These are phyloP conservation scores for Gadus macrocephalus DNA, from an alignment of 2,113 vertebrate genomes.

Conservation along the genomic window DNA sequence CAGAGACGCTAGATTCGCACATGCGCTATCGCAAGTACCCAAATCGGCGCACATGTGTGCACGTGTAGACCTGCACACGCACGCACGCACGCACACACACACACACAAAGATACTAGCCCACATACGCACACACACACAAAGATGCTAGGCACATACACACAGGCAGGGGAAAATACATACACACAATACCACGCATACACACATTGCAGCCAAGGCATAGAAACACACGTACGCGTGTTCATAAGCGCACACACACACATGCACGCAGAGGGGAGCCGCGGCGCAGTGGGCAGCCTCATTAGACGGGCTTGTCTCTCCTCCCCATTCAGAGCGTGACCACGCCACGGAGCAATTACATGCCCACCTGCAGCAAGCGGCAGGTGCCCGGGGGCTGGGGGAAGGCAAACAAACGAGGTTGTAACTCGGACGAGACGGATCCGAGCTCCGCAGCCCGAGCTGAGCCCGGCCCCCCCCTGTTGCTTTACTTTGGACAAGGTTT, in stretches of 20 bases:
- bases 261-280: conserved; percentile 17
- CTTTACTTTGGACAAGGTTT: conserved; percentile 10
- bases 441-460: conserved; percentile 16
- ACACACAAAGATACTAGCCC: no score
- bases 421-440: conserved; percentile 36
- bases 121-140: conserved; percentile 10
- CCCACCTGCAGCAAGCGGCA: conserved; percentile 60
- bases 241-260: neutral
- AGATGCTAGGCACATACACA: no score
- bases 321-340: conserved; percentile 51
- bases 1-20: no score
- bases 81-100: no score
- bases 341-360: conserved; percentile 61
- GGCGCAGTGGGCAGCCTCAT: conserved; percentile 51
- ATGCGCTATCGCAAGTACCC: no score
- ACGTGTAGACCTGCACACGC: no score
- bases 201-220: neutral
- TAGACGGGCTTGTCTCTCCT: conserved; percentile 43
- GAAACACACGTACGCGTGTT: neutral
- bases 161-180: no score
- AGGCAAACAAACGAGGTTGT: conserved; percentile 52
- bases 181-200: neutral
- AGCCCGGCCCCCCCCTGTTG: conserved; percentile 6
- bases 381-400: conserved; percentile 48
- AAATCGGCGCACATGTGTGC: no score